Evolutionary conservation across 2,888 invertebrate genomes (phyloP), one percentile per base, ranked within the genome.

Genomic region (Meta bourneti): DNA sequence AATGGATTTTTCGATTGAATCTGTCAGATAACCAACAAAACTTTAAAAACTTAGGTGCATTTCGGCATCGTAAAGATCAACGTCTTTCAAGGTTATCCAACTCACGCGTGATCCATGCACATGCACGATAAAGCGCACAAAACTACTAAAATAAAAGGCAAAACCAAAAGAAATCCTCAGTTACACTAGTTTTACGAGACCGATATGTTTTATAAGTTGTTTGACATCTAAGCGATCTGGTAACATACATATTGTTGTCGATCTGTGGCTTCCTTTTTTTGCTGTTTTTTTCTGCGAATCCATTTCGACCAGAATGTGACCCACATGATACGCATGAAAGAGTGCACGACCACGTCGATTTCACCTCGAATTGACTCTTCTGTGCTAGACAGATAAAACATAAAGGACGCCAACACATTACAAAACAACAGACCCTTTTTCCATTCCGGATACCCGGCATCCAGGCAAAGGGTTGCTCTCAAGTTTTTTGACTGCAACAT

Each of bases 131-230:
- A 61, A 61, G 5, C 1, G 4, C 34, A 34, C 34, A 34, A 34
- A 34, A 4, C 34, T 34, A 34, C 34, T 34, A 34, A 34, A 34
- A 34, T 34, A 34, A 34, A 34, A 34, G 34, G 34, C 34, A 34
- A 34, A 34, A 34, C 34, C 34, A 34, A 34, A 34, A 34, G 34
- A 34, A 34, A 34, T 34, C 34, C 34, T 34, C 34, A 6, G 5
- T 61, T 11, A 61, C 61, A 61, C 8, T 11, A 61, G 11, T 61
- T 61, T 61, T 61, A 61, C 61, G 61, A 16, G 61, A 16, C 61
- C 61, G 77, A n/a, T 77, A n/a, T 77, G 77, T 49, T 77, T 72
- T 77, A 77, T n/a, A n/a, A n/a, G 48, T 16, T 51, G 49, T 77
- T 51, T 77, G 77, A 77, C 77, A 77, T 77, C 13, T 1, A 8